Evolutionary conservation across 2,113 vertebrate species (phyloP).

Genomic region (Pithys albifrons): DNA sequence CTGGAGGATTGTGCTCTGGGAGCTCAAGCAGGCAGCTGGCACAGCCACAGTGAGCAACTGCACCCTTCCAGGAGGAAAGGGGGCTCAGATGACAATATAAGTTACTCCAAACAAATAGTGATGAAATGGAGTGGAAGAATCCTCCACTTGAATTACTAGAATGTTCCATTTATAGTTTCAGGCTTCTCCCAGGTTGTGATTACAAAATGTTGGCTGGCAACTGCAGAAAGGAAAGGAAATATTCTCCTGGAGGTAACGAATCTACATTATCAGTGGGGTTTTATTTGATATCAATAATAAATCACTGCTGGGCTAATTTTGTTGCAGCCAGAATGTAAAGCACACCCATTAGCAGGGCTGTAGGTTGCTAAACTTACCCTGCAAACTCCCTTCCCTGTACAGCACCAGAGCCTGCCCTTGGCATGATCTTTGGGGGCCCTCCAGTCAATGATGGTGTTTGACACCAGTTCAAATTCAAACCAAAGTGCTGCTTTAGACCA

Average conservation of each 20-base stretch:
- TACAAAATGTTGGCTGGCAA: slow-evolving; percentile 35
- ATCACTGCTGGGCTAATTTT: slow-evolving; percentile 28
- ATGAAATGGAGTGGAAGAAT: slow-evolving; percentile 16
- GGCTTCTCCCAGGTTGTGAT: neutral
- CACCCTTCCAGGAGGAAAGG: slow-evolving; percentile 47
- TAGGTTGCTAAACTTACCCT: neutral
- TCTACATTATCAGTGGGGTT: slow-evolving; percentile 28
- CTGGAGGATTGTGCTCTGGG: neutral
- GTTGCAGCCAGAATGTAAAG: slow-evolving; percentile 11
- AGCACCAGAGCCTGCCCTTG: neutral
- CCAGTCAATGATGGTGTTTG: neutral
- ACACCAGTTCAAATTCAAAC: neutral
- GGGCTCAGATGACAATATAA: slow-evolving; percentile 45
- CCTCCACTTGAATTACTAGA: slow-evolving; percentile 16
- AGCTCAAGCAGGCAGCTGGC: slow-evolving; percentile 55
- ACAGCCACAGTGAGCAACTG: slow-evolving; percentile 27
- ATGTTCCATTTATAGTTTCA: slow-evolving; percentile 33
- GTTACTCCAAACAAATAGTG: slow-evolving; percentile 44
- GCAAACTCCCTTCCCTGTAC: neutral
- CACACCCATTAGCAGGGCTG: neutral
- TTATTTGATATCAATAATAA: slow-evolving; percentile 56
- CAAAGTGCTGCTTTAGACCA: neutral
- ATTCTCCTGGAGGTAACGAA: slow-evolving; percentile 34
- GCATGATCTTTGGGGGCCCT: neutral
- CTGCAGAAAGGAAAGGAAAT: slow-evolving; percentile 36